Evolutionary conservation across 64 coral and sea anemone genomes (phyloP).

Genomic region (Catalaphyllia jardinei): DNA sequence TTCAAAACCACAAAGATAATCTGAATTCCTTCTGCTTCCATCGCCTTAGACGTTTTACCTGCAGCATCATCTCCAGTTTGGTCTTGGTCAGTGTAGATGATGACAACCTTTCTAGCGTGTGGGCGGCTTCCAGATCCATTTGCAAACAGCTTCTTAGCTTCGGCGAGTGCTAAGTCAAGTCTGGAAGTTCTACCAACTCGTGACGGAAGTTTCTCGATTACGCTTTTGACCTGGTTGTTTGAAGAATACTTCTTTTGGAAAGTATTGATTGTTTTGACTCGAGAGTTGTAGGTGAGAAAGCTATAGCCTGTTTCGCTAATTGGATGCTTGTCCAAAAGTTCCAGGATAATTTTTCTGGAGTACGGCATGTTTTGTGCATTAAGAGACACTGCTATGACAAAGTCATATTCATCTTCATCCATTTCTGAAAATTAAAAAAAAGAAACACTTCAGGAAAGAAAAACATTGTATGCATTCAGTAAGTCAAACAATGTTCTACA

Average conservation of each 20-base stretch:
- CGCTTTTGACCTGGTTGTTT: constrained; percentile 9
- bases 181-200: constrained; percentile 1
- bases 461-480: too few species aligned
- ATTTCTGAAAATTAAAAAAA: background rate
- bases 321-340: constrained; percentile 30
- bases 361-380: constrained; percentile 3
- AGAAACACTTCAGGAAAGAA: background rate
- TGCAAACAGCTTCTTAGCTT: constrained; percentile 66
- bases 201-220: background rate
- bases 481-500: background rate
- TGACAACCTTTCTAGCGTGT: constrained; percentile 56
- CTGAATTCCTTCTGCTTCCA: constrained; percentile 27
- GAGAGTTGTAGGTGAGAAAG: constrained; percentile 18
- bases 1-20: constrained; percentile 38
- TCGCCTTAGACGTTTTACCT: background rate
- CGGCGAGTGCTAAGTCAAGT: constrained; percentile 51
- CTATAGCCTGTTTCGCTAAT: constrained; percentile 18
- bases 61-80: constrained; percentile 31
- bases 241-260: constrained; percentile 36
- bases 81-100: constrained; percentile 55
- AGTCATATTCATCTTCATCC: background rate
- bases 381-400: constrained; percentile 17
- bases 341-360: constrained; percentile 22
- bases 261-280: background rate
- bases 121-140: constrained; percentile 31